These are phyloP conservation scores for Oenanthe oenanthe DNA, from an alignment of 2,113 vertebrate species.

Conservation along the genomic window DNA sequence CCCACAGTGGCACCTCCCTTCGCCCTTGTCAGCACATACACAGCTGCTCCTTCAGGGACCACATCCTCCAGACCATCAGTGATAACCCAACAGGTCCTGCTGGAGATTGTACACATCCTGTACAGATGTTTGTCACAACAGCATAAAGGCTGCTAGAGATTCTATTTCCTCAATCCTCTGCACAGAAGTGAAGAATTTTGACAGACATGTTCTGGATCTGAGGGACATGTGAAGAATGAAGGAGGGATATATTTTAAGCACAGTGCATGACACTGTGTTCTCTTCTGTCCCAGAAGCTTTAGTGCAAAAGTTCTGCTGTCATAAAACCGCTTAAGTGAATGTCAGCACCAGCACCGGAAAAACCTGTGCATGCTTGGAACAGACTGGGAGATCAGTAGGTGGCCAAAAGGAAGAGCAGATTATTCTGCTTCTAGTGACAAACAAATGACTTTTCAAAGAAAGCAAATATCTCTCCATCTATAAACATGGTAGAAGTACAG, in stretches of 20 bases:
- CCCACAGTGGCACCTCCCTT: not conserved
- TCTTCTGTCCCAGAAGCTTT: not conserved
- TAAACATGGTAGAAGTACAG: not conserved
- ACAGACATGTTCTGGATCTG: not conserved
- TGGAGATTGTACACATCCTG: not conserved
- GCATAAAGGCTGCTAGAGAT: not conserved
- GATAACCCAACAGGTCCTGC: not conserved
- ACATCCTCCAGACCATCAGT: not conserved
- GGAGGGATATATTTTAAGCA: not conserved
- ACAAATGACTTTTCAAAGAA: not conserved
- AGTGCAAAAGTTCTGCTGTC: not conserved
- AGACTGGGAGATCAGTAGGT: not conserved
- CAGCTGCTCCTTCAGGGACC: not conserved
- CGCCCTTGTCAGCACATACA: not conserved
- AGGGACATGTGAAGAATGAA: not conserved
- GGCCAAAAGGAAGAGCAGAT: not conserved
- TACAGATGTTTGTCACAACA: not conserved
- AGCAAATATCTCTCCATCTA: not conserved
- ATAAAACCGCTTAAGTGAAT: not conserved
- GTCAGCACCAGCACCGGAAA: not conserved
- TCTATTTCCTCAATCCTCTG: not conserved
- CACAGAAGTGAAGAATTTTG: not conserved
- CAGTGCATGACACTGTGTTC: not conserved
- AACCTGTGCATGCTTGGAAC: not conserved
- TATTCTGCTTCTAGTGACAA: not conserved